A percentile compares a stretch with the other conserved stretches of the same genome.
These are phyloP conservation scores for Orcinus orca DNA, from an alignment of 2,113 vertebrate species.

Conservation along the genomic window DNA sequence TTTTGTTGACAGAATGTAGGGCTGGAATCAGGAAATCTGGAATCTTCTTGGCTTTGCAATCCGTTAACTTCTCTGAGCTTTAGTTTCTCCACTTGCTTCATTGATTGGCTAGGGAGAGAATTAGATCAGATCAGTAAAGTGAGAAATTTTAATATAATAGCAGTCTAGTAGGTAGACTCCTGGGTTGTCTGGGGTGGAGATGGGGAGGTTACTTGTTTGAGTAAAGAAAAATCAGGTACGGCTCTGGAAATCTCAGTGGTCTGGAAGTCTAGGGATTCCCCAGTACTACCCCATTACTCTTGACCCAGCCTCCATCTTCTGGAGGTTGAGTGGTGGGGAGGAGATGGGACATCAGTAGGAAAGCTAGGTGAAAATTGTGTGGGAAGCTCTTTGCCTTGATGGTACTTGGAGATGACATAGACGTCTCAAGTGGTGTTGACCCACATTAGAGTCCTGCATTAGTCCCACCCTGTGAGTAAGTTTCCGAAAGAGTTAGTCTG, in stretches of 20 bases:
- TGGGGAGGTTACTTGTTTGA: neutral
- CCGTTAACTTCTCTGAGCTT: neutral
- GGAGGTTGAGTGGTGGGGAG: neutral
- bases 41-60: neutral
- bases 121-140: neutral
- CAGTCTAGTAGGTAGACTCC: neutral
- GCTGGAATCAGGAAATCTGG: neutral
- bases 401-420: neutral
- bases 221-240: neutral
- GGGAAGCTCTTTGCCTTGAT: neutral
- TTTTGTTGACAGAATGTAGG: neutral
- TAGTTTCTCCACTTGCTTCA: neutral
- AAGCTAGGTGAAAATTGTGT: neutral
- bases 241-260: neutral
- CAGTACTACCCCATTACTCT: neutral
- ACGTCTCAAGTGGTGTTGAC: neutral
- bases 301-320: neutral
- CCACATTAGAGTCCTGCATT: neutral
- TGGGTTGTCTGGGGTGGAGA: neutral
- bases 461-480: neutral
- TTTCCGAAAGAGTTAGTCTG: neutral
- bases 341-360: neutral
- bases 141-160: neutral
- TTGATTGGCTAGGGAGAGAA: neutral
- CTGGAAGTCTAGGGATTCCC: neutral